Base-by-base conservation (phyloP, 2,888 invertebrate species). In the Spodoptera littoralis region DNA sequence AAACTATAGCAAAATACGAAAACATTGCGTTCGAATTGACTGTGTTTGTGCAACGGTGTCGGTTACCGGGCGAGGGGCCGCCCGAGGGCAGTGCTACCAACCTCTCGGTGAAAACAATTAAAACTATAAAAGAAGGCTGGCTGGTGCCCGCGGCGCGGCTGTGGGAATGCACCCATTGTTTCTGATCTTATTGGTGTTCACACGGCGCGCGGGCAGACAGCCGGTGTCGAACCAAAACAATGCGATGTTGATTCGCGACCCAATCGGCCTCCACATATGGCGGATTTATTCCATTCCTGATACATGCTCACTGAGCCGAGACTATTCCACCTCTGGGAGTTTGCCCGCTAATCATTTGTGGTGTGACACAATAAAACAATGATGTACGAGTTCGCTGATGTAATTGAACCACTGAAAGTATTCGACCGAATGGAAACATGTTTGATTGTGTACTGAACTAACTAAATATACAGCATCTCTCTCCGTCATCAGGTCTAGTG, bases 71-170 rank as follows among this genome's bases (percentile, higher is more conserved):
- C 74, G 68, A 66, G 74, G 63, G 56, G 49, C 71, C 89, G 89
- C 92, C 92, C 83, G 84, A 79, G 87, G 93, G 92, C 90, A 80
- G 81, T 79, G 80, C 88, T 83, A 86, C 87, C 89, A 86, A 84
- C 91, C 92, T 92, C 89, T 84, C 81, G 82, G 88, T 84, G 82
- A 90, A 91, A 93, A 93, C 93, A 93, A 94, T 93, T 92, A 92
- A 85, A 84, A 83, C 82, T 82, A 86, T 87, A 85, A 88, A 87
- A 85, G 84, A 83, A 82, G 85, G 83, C 77, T 76, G 65, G 78
- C 68, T 69, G 69, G 76, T 81, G 87, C 89, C 87, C 79, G 87
- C 87, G 90, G 92, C 89, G 89, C 83, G 90, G 84, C 78, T 89
- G 90, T 91, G 91, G 91, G 91, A 91, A 91, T 89, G 69, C 64